phyloP scores from a whole-genome alignment of 2,113 vertebrate species.

The Rhegmatorhina hoffmannsi region DNA sequence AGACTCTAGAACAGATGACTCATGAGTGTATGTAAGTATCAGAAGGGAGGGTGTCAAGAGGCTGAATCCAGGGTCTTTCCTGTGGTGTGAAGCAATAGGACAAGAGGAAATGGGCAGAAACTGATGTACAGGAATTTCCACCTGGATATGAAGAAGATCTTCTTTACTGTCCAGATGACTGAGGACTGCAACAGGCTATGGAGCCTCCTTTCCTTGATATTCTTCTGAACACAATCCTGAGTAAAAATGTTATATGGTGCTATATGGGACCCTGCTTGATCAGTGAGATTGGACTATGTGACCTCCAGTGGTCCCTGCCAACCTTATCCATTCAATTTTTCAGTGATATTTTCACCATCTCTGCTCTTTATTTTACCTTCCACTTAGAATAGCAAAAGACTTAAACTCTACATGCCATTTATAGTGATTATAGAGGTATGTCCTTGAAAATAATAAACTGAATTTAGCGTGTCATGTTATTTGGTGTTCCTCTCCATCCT shows the following conservation, averaged over 20 bases:
- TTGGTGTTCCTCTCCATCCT: neutral
- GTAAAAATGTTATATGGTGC: no score
- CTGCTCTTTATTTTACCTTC: neutral
- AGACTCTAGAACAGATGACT: neutral
- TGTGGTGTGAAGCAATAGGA: fast-evolving
- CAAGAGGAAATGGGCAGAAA: neutral
- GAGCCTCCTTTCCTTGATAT: neutral
- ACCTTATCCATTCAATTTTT: neutral
- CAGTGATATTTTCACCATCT: neutral
- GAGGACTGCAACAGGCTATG: neutral
- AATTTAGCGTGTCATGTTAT: neutral
- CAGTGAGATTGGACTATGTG: fast-evolving
- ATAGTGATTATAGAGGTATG: neutral
- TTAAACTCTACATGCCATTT: neutral
- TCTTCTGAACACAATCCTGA: neutral
- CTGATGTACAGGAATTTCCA: neutral
- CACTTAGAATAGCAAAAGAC: neutral
- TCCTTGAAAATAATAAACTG: neutral
- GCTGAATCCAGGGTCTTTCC: neutral
- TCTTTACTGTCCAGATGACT: neutral
- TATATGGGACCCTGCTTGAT: neutral
- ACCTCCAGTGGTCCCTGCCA: neutral
- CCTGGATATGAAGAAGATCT: neutral
- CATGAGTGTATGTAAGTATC: neutral
- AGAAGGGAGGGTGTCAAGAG: neutral